Percentiles rank a stretch among this genome's conserved stretches.
These are phyloP conservation scores for Drosophila maculinotata DNA, from an alignment of 2,888 invertebrate genomes.

Conservation along the genomic window DNA sequence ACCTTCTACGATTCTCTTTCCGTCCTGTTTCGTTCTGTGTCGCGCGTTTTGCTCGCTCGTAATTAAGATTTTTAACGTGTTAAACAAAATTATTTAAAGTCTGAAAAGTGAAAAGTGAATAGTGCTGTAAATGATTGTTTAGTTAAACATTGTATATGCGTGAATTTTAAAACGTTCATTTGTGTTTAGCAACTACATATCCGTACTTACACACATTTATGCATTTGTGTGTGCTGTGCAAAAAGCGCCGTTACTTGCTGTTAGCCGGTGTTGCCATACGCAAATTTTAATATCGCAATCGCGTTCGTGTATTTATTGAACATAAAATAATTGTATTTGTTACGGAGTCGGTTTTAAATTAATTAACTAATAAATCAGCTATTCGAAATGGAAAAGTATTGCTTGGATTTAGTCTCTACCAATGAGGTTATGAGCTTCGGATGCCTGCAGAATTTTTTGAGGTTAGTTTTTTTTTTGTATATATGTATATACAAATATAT, in stretches of 20 bases:
- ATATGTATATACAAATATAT: neutral
- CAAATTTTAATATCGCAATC: neutral
- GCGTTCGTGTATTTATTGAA: slow-evolving; percentile 3
- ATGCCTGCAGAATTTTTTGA: neutral
- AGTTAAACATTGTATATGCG: slow-evolving; percentile 16
- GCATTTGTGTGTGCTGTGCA: neutral
- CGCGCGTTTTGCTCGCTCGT: slow-evolving; percentile 16
- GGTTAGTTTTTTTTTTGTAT: slow-evolving; percentile 19
- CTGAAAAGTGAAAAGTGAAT: slow-evolving; percentile 3
- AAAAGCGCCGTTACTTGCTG: slow-evolving; percentile 41
- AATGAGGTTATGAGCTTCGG: no score
- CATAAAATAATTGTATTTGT: slow-evolving; percentile 1
- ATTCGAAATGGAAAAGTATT: neutral
- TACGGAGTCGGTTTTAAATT: neutral
- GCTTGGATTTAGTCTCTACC: slow-evolving; percentile 3
- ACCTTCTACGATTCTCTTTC: neutral
- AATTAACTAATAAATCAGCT: neutral
- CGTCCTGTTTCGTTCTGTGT: neutral
- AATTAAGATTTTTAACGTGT: slow-evolving; percentile 27
- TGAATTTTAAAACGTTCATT: slow-evolving; percentile 8
- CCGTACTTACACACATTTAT: no score
- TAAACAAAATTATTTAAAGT: slow-evolving; percentile 13
- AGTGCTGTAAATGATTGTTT: slow-evolving; percentile 14
- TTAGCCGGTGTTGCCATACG: slow-evolving; percentile 8
- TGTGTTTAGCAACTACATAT: slow-evolving; percentile 19